A percentile compares a stretch with the other conserved stretches of the same genome.
Evolutionary conservation across 2,797 vertebrate species (phyloP).

Genomic region (Sebastes minor): DNA sequence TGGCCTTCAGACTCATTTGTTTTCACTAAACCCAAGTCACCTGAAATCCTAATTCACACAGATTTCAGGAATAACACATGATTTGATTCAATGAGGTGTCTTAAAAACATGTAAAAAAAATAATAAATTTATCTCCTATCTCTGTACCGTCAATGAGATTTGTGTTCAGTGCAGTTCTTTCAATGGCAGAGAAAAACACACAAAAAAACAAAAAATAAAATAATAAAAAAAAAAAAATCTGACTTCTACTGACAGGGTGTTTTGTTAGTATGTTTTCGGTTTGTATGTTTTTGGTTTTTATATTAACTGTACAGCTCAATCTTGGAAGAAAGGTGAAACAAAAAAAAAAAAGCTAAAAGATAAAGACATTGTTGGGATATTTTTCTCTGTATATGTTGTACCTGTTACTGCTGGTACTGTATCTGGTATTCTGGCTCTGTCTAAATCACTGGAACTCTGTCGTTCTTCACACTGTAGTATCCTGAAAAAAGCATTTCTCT

Average conservation of each 20-base stretch:
- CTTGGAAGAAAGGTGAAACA: constrained; percentile 74
- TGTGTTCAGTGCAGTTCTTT: constrained; percentile 79
- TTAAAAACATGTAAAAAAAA: constrained; percentile 42
- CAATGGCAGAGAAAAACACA: constrained; percentile 79
- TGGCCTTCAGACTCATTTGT: constrained; percentile 12
- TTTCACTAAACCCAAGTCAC: constrained; percentile 24
- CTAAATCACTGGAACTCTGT: constrained; percentile 75
- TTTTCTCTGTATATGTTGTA: constrained; percentile 86
- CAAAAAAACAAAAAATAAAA: constrained; percentile 33
- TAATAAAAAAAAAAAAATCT: constrained; percentile 37
- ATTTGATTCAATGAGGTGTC: constrained; percentile 49
- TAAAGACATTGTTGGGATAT: constrained; percentile 66
- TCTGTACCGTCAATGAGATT: constrained; percentile 71
- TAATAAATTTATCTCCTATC: constrained; percentile 54
- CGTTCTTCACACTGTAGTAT: constrained; percentile 77
- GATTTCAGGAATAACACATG: constrained; percentile 26
- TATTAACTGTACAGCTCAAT: constrained; percentile 83
- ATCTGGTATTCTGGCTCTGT: constrained; percentile 82
- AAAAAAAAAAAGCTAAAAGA: constrained; percentile 56
- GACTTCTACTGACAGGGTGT: constrained; percentile 83
- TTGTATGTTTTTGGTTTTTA: constrained; percentile 83
- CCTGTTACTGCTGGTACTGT: constrained; percentile 86
- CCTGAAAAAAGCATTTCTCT: constrained; percentile 69
- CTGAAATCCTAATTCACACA: constrained; percentile 20
- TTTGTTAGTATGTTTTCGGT: constrained; percentile 82